phyloP scores from a whole-genome alignment of 2,888 invertebrate species.

The Phortica okadai region DNA sequence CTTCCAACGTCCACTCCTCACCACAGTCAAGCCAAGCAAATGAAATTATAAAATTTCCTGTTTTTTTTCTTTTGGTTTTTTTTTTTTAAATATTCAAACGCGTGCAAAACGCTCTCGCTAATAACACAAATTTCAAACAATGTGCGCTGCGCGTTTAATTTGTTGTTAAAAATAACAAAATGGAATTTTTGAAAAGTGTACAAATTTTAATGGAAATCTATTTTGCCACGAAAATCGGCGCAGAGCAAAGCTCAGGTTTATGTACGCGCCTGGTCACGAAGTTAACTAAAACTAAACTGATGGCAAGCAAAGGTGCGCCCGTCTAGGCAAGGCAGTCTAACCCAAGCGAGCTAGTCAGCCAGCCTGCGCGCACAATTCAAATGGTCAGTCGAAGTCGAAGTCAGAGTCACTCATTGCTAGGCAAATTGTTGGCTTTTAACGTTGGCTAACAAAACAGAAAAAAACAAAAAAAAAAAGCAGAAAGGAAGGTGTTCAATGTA shows the following conservation, averaged over 20 bases:
- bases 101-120: neutral
- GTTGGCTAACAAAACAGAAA: neutral
- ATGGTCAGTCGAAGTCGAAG: constrained; percentile 39
- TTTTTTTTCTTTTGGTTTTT: neutral
- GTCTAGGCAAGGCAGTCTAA: neutral
- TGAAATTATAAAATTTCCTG: neutral
- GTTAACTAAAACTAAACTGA: constrained; percentile 64
- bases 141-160: constrained; percentile 45
- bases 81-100: neutral
- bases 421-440: constrained; percentile 41
- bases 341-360: neutral
- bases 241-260: constrained; percentile 31
- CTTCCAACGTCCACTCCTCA: constrained; percentile 6
- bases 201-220: no score
- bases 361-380: constrained; percentile 31
- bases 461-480: no score
- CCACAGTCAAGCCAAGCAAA: neutral
- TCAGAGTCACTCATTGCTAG: constrained; percentile 6
- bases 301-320: constrained; percentile 40
- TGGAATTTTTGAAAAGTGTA: no score
- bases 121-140: constrained; percentile 11
- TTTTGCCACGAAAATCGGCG: no score
- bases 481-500: neutral
- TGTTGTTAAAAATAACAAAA: neutral
- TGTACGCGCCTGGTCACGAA: constrained; percentile 63